A percentile compares a stretch with the other conserved stretches of the same genome.
phyloP scores from a whole-genome alignment of 2,888 invertebrate genomes.

The Hydrotaea cyrtoneurina region DNA sequence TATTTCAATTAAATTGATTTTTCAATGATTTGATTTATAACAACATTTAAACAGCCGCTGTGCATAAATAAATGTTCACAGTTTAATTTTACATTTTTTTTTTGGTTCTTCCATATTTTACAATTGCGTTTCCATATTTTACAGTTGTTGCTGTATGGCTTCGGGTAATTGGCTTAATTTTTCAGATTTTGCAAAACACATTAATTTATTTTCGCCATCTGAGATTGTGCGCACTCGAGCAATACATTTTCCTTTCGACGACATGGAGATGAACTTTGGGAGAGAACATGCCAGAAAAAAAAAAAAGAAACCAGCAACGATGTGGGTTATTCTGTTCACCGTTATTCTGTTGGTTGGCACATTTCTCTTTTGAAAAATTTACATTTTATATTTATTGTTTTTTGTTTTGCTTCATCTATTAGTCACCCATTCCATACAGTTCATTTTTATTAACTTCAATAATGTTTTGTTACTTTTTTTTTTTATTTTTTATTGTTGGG shows the following conservation, averaged over 20 bases:
- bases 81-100: neutral
- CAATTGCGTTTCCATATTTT: neutral
- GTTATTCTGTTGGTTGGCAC: conserved; percentile 14
- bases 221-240: neutral
- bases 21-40: conserved; percentile 21
- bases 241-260: neutral
- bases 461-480: conserved; percentile 27
- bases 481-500: neutral
- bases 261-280: neutral
- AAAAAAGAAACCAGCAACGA: neutral
- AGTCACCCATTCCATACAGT: conserved; percentile 8
- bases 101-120: neutral
- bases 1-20: conserved; percentile 27
- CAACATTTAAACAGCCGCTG: neutral
- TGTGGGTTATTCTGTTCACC: neutral
- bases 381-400: conserved; percentile 13
- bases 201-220: conserved; percentile 1
- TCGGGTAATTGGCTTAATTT: conserved; percentile 7
- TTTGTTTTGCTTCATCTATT: neutral
- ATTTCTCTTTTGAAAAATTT: neutral
- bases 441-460: conserved; percentile 43
- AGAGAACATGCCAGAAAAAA: too few species aligned
- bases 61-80: neutral
- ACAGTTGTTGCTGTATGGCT: neutral
- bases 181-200: conserved; percentile 1